A percentile compares a stretch with the other conserved stretches of the same genome.
These are phyloP conservation scores for Coregonus clupeaformis DNA, from an alignment of 2,113 vertebrate species.

Conservation along the genomic window DNA sequence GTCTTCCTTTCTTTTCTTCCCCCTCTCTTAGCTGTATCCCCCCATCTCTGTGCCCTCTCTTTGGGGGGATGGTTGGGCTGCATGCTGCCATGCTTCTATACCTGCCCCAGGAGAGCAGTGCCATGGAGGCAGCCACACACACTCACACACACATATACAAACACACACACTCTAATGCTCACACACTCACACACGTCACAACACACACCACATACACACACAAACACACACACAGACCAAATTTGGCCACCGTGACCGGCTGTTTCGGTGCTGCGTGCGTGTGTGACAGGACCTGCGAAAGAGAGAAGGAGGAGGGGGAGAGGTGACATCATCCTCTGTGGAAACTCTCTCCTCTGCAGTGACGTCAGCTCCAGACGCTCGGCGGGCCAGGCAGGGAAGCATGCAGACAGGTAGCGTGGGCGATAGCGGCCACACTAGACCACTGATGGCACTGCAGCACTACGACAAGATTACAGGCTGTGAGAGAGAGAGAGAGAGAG, in stretches of 20 bases:
- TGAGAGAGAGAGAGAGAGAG: not conserved
- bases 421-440: not conserved
- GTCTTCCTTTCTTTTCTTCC: slow-evolving; percentile 11
- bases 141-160: not conserved
- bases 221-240: not conserved
- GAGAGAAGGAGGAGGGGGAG: not conserved
- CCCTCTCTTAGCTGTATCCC: slow-evolving; percentile 2
- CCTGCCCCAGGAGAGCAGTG: not conserved
- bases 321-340: slow-evolving; percentile 8
- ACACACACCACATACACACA: not conserved
- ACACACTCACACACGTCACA: not conserved
- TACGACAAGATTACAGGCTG: not conserved
- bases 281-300: too few species aligned
- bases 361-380: not conserved
- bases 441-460: not conserved
- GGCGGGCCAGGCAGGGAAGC: not conserved
- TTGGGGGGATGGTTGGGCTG: not conserved
- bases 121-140: not conserved
- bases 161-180: not conserved
- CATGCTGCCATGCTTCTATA: not conserved
- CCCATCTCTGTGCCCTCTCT: slow-evolving; percentile 22
- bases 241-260: not conserved
- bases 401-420: not conserved
- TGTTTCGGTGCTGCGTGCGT: not conserved
- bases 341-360: slow-evolving; percentile 3